Percentiles rank a stretch among this genome's conserved stretches.
phyloP scores from a whole-genome alignment of 2,797 vertebrate genomes.

The Mycteria americana region DNA sequence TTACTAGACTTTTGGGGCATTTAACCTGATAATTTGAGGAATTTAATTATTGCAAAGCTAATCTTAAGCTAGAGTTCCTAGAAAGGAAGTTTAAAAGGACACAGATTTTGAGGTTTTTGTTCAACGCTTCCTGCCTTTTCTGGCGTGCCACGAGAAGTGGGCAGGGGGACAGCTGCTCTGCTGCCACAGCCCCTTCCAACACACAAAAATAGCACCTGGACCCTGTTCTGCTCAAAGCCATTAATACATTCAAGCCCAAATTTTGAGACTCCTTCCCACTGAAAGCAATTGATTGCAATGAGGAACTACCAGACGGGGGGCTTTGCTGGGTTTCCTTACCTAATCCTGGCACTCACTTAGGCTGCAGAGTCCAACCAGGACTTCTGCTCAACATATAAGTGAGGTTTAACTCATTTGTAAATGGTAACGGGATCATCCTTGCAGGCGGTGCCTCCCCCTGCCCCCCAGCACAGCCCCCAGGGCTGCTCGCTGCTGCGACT shows the following conservation, averaged over 20 bases:
- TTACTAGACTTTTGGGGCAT: neutral
- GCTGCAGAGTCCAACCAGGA: neutral
- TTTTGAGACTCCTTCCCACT: no score
- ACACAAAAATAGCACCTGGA: neutral
- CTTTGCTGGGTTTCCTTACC: neutral
- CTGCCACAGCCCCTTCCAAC: neutral
- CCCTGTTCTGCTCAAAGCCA: neutral
- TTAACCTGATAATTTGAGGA: neutral
- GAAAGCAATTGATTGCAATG: neutral
- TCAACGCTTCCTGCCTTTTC: neutral
- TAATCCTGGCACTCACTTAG: neutral
- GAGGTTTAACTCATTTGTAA: neutral
- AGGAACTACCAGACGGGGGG: fast-evolving
- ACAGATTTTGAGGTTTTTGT: neutral
- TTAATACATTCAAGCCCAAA: neutral
- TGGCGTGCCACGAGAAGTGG: fast-evolving
- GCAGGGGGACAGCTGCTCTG: neutral
- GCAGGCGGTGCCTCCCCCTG: neutral
- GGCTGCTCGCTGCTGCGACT: neutral
- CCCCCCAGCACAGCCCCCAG: neutral
- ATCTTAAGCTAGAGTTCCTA: neutral
- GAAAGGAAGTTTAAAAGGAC: neutral
- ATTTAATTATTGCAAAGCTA: neutral
- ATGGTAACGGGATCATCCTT: neutral
- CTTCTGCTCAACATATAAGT: neutral